Evolutionary conservation across 2,113 vertebrate genomes (phyloP), one percentile per base, ranked within the genome.

Genomic region (Pangasianodon hypophthalmus): DNA sequence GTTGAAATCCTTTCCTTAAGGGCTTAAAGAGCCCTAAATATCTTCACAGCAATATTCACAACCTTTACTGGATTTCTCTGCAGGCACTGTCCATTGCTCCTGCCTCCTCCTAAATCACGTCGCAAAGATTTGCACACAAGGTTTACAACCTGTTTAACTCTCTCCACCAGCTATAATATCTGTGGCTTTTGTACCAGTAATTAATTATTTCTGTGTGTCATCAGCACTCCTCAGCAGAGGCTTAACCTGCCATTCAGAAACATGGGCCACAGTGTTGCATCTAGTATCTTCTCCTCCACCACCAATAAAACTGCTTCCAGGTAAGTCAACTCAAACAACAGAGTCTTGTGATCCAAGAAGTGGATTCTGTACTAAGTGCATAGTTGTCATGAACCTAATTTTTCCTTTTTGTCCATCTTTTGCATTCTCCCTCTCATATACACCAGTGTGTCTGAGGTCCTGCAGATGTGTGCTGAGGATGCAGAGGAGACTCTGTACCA

Each of bases 401-500:
- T 50, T 14, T 6, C 67, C 24, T 21, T 9, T 82, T 81, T 58
- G 24, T 37, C 26, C 24, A 48, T 75, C 10, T 75, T 46, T 46
- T 14, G 24, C 29, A 8, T 64, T 69, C 29, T 37, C 44, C 6
- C 14, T 81, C 19, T 67, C 62, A 44, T 6, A n/a, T n/a, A 82
- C 71, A 71, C 37, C 79, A 97, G 96, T 92, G 92, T 97, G 86
- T 94, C 95, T 0, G 97, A 98, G 54, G 93, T 97, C 75, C 95
- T 98, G 91, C 94, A 97, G 82, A 88, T 96, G 92, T 95, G 95
- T 52, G 92, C 96, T 1, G 96, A 95, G 91, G 97, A 99, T 26
- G 96, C 98, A 0, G 98, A 99, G 93, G 96, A 97, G 88, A 96
- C 97, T 2, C 95, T 99, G 18, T 97, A 95, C 32, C 95, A 95